phyloP scores from a whole-genome alignment of 1,140 invertebrate genomes.

The Drosophila paulistorum region DNA sequence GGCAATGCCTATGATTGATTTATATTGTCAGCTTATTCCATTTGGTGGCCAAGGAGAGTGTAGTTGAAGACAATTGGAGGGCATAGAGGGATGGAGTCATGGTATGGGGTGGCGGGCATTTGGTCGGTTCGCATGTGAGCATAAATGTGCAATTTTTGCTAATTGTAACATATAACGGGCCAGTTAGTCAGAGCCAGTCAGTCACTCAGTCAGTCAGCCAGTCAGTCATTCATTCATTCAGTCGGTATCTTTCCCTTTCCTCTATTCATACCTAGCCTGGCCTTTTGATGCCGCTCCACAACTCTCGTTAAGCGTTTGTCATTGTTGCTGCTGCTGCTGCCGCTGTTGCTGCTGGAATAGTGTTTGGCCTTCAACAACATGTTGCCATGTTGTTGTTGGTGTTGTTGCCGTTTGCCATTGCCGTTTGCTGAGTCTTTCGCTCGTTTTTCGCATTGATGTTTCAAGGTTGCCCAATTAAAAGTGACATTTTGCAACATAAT shows the following conservation, averaged over 20 bases:
- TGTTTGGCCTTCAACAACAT: constrained; percentile 65
- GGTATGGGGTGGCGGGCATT: constrained; percentile 26
- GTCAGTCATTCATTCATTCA: constrained; percentile 14
- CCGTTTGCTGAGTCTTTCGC: constrained; percentile 72
- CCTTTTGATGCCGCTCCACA: constrained; percentile 53
- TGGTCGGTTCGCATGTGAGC: constrained; percentile 61
- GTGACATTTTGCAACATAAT: constrained; percentile 81
- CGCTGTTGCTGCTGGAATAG: constrained; percentile 26
- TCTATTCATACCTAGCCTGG: constrained; percentile 41
- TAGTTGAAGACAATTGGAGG: not conserved
- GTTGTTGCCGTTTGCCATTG: constrained; percentile 47
- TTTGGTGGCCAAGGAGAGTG: not conserved
- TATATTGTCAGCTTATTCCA: constrained; percentile 69
- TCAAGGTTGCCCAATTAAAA: constrained; percentile 81
- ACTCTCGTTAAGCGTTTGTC: constrained; percentile 62
- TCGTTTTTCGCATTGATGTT: constrained; percentile 80
- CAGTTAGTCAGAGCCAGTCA: not conserved
- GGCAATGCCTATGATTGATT: constrained; percentile 70
- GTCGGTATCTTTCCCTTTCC: constrained; percentile 44
- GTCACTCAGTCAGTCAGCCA: constrained; percentile 1
- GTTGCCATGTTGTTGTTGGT: constrained; percentile 43
- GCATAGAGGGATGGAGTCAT: constrained; percentile 11
- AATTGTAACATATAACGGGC: constrained; percentile 78
- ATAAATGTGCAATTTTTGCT: constrained; percentile 81
- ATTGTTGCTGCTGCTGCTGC: constrained; percentile 29